Conservation (phyloP, 1,140 invertebrate species). For the Aphaenogaster ashmeadi region DNA sequence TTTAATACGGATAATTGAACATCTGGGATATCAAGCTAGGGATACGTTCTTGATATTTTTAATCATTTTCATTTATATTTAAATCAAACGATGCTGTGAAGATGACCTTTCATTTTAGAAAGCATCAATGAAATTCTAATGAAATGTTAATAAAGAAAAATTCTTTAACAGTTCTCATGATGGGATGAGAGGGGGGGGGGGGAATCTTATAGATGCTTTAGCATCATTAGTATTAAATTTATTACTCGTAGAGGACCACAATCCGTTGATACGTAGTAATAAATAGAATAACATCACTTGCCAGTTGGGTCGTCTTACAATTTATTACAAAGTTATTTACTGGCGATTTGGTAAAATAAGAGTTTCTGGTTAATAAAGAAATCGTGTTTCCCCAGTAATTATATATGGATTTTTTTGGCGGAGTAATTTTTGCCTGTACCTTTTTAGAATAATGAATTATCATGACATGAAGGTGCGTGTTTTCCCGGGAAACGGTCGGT, state of each 20-base stretch:
- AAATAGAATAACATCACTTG: no score
- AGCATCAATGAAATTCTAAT: background rate
- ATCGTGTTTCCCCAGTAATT: background rate
- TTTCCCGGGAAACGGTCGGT: background rate
- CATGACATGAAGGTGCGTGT: slow-evolving; percentile 5
- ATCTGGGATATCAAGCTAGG: background rate
- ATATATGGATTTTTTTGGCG: background rate
- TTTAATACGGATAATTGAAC: background rate
- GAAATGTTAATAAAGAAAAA: background rate
- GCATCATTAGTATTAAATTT: no score
- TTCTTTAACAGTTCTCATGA: no score
- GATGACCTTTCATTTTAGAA: background rate
- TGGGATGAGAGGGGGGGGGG: no score
- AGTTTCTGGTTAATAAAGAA: background rate
- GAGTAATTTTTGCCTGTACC: background rate
- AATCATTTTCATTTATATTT: background rate
- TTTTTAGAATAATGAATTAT: slow-evolving; percentile 27
- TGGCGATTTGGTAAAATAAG: no score
- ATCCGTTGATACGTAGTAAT: no score
- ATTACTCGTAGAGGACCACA: no score
- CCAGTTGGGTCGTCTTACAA: no score
- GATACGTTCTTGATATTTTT: background rate
- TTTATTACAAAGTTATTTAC: no score
- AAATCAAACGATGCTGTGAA: background rate
- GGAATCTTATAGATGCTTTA: no score